Evolutionary conservation across 2,113 vertebrate species (phyloP), one percentile per base, ranked within the genome.

Genomic region (western clawed frog (Xenopus tropicalis)): DNA sequence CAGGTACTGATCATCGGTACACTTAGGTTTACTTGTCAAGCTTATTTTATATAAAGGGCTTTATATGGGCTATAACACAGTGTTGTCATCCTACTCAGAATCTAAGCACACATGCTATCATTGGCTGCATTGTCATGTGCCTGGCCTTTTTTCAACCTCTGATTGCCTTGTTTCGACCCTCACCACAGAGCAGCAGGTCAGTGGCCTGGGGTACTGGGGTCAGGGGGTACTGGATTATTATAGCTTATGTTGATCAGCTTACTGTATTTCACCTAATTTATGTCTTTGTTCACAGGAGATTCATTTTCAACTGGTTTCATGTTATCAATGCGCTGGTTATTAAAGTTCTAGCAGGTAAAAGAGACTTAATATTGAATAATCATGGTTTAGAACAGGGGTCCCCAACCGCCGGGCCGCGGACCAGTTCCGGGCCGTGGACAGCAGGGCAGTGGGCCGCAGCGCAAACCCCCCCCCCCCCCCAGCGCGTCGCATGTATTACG

Each of bases 251-350:
- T 9, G 6, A 37, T 37, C 6, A 37, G 10, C 10, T 37, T 37
- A 37, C 29, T 8, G 29, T 37, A 37, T 37, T 37, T 37, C 29
- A 37, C 29, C 29, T 37, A 8, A 37, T 37, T 9, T 66, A 73
- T 78, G 22, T 48, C 54, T 78, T n/a, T 51, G 59, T 51, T 63
- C 44, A 68, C 51, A 92, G 90, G 86, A 87, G 87, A 46, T 85
- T 79, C 77, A 1, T 89, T 44, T 93, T 88, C 71, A 89, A 89
- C 58, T 86, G 79, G 84, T 78, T 80, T n/a, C 88, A 87, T 78
- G 21, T 72, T 59, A 54, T 86, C 42, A 89, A 82, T 71, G 86
- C 70, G 14, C 3, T 86, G 0, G 74, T 69, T n/a, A 83, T 88
- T 43, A 91, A 88, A 78, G 69, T 57, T 56, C 74, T 93, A 22